Evolutionary conservation across 2,797 vertebrate genomes (phyloP), one percentile per base, ranked within the genome.

Genomic region (Neosilurus mollespiculum): DNA sequence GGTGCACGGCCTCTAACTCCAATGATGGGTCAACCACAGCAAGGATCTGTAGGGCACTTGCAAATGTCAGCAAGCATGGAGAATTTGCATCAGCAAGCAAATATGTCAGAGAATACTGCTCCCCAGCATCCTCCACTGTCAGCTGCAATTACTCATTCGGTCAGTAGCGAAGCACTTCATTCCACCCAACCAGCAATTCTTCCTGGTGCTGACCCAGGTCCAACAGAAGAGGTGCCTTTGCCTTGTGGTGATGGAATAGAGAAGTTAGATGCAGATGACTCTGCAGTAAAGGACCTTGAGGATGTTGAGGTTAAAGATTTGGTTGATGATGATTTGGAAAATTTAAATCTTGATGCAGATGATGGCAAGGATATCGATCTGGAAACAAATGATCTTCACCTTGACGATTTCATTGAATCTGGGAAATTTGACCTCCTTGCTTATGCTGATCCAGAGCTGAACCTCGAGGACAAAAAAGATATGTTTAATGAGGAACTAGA

Each of bases 361-460:
- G 97, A 98, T 72, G 97, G 96, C 49, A 99, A 99, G 90, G 94
- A 94, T 67, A 87, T 99, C 83, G 98, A 99, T 86, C 93, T 99
- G 84, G 97, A 97, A 91, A 93, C 97, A 0, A 97, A 97, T 53
- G 98, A 99, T 88, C 96, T 98, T 82, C 97, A 99, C 78, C 94
- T 99, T 2, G 98, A 99, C 58, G 97, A 99, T 92, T 96, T 99
- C 85, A 89, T 99, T 54, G 91, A 95, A 87, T 96, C 96, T 0
- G 98, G 97, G 26, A 97, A 99, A 84, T 99, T 99, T 83, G 98
- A 99, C 90, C 95, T 99, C 34, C 97, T 99, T 58, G 98, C 98
- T 0, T 99, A 99, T 65, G 96, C 98, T 1, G 98, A 99, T 89
- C 97, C 98, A 0, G 98, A 98, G 83, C 96, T 98, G 78, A 96